Percentiles rank a stretch among this genome's conserved stretches.
Conservation (phyloP, 2,888 invertebrate genomes). For the Drosophila gaucha region DNA sequence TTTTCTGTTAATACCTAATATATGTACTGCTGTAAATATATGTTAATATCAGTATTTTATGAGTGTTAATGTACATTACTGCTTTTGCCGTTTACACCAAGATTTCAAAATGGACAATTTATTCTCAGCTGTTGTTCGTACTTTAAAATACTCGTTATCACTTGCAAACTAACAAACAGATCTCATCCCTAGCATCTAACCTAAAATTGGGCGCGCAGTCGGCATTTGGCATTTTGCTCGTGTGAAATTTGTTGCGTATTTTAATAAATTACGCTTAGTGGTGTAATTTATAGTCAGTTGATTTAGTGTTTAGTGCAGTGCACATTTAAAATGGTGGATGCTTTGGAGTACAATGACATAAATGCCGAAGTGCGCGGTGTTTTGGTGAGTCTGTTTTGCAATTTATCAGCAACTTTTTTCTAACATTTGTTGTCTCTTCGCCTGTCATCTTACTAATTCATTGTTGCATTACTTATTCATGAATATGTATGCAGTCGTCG, state of each 20-base stretch:
- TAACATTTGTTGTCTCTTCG: constrained; percentile 13
- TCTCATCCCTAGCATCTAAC: constrained; percentile 60
- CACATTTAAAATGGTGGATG: constrained; percentile 87
- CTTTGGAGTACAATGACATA: constrained; percentile 94
- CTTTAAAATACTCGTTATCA: constrained; percentile 22
- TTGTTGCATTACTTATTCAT: background rate
- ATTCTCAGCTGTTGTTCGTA: constrained; percentile 3
- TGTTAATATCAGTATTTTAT: no score
- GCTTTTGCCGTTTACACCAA: no score
- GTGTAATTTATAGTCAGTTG: constrained; percentile 39
- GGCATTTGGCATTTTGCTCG: constrained; percentile 45
- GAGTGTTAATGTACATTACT: no score
- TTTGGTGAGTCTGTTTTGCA: constrained; percentile 88
- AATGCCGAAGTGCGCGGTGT: constrained; percentile 93
- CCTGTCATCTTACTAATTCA: background rate
- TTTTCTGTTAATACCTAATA: no score
- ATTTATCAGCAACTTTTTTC: constrained; percentile 25
- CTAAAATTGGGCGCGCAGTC: constrained; percentile 72
- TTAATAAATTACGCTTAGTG: constrained; percentile 8
- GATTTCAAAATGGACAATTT: no score
- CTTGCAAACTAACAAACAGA: background rate
- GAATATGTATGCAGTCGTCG: constrained; percentile 88
- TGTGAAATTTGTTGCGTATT: constrained; percentile 27
- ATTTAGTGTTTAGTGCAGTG: constrained; percentile 20
- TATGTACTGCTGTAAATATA: no score